Evolutionary conservation across 2,113 vertebrate species (phyloP).

Genomic region (Trachemys scripta): DNA sequence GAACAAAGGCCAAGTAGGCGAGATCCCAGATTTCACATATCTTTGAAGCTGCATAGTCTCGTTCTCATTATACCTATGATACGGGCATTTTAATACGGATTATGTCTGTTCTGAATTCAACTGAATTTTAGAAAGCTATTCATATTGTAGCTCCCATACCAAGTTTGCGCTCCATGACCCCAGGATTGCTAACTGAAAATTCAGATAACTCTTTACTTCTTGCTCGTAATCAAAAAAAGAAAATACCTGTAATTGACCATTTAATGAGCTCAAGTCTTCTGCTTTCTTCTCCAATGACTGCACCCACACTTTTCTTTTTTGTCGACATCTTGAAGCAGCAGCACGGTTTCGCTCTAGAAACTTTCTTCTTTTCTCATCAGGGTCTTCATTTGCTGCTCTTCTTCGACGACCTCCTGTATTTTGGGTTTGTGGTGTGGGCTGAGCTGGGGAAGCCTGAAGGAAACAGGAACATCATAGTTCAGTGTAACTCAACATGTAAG

Average conservation of each 20-base stretch:
- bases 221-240: not conserved
- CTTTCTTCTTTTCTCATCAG: constrained; percentile 96
- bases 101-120: not conserved
- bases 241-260: constrained; percentile 93
- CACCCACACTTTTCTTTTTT: constrained; percentile 99
- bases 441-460: constrained; percentile 90
- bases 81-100: not conserved
- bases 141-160: not conserved
- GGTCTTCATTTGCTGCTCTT: constrained; percentile 95
- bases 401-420: constrained; percentile 94
- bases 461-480: not conserved
- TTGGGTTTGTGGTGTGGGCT: constrained; percentile 89
- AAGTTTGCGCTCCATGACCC: not conserved
- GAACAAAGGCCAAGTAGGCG: constrained; percentile 27
- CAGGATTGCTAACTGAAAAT: constrained; percentile 5
- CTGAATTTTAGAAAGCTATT: not conserved
- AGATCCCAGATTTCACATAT: constrained; percentile 1
- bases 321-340: constrained; percentile 95
- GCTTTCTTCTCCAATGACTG: constrained; percentile 97
- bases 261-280: constrained; percentile 92
- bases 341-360: constrained; percentile 96
- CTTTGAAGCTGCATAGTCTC: constrained; percentile 8
- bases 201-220: not conserved
- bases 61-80: constrained; percentile 11
- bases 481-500: not conserved